Evolutionary conservation across 2,888 invertebrate genomes (phyloP), one percentile per base, ranked within the genome.

Genomic region (Polydrusus tereticollis): DNA sequence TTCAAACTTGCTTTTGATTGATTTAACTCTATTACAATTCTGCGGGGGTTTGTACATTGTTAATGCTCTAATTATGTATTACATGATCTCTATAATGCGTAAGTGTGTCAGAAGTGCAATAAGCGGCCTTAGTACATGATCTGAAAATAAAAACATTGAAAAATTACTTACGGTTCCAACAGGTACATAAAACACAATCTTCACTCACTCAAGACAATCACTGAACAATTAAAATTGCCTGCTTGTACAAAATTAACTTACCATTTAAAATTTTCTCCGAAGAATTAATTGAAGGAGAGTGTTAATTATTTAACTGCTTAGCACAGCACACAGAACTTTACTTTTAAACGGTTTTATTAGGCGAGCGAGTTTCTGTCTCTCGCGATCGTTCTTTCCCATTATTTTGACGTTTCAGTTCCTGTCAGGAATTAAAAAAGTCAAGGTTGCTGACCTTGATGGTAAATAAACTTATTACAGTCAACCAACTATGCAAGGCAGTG

Each of bases 1-100:
- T 79, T 91, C 91, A 80, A 91, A 91, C 85, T 89, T 89, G 83
- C 87, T 90, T 82, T 89, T 90, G 74, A 91, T 90, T 59, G 88
- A 88, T 86, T 89, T 90, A 50, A 91, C 91, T 85, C 90, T 80
- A 72, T 85, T 85, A 33, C 78, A 76, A 75, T 85, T 85, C 76
- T 83, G 83, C 55, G 85, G 85, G 60, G 85, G 84, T 78, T 79
- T 83, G 77, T 85, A 85, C 85, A 85, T 85, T 55, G 52, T 73
- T 45, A 59, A 59, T 16, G 14, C 7, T 26, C 41, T 20, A 69
- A 36, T 50, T 29, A 21, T 16, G 26, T 14, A 47, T 69, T 63
- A 69, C 69, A 69, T 69, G 63, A 52, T 68, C 63, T 5, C 36
- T 59, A 68, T 8, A 20, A 21, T 33, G 21, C 14, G 23, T 55